Conservation (phyloP, 2,113 vertebrate species). For the Passer domesticus region DNA sequence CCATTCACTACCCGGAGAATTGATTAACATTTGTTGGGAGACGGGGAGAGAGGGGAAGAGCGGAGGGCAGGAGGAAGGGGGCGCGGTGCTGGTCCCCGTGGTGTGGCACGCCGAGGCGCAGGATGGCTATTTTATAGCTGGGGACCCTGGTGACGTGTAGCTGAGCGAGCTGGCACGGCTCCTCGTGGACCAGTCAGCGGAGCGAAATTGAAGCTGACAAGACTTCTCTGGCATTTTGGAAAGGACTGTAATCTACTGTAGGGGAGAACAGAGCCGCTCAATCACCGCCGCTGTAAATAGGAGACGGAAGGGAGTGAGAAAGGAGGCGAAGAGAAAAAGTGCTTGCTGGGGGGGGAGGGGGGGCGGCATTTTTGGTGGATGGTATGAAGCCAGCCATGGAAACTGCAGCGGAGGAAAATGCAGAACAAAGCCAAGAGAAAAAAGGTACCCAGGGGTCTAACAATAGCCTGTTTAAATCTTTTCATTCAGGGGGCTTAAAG, state of each 20-base stretch:
- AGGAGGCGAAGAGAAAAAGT: constrained; percentile 80
- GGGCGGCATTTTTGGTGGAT: constrained; percentile 88
- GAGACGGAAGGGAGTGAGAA: constrained; percentile 69
- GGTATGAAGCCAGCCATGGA: constrained; percentile 93
- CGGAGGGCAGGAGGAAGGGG: not conserved
- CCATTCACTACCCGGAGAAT: constrained; percentile 64
- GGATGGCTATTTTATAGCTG: constrained; percentile 76
- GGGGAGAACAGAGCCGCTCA: constrained; percentile 76
- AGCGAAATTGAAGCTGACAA: constrained; percentile 77
- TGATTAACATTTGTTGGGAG: constrained; percentile 74
- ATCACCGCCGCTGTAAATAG: constrained; percentile 73
- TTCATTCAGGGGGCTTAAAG: constrained; percentile 75
- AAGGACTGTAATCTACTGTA: constrained; percentile 75
- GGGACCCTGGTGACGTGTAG: constrained; percentile 73
- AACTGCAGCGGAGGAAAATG: constrained; percentile 89
- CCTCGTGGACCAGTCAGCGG: constrained; percentile 76
- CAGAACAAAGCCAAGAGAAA: constrained; percentile 90
- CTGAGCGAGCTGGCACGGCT: constrained; percentile 73
- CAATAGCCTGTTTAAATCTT: constrained; percentile 84
- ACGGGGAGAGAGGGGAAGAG: not conserved
- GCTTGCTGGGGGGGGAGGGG: constrained; percentile 72
- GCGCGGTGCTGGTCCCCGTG: not conserved
- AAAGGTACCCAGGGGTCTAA: constrained; percentile 84
- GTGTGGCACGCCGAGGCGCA: constrained; percentile 23
- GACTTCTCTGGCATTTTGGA: constrained; percentile 78